A percentile compares a stretch with the other conserved stretches of the same genome.
phyloP scores from a whole-genome alignment of 1,140 invertebrate genomes.

The Ceratosolen fusciceps region DNA sequence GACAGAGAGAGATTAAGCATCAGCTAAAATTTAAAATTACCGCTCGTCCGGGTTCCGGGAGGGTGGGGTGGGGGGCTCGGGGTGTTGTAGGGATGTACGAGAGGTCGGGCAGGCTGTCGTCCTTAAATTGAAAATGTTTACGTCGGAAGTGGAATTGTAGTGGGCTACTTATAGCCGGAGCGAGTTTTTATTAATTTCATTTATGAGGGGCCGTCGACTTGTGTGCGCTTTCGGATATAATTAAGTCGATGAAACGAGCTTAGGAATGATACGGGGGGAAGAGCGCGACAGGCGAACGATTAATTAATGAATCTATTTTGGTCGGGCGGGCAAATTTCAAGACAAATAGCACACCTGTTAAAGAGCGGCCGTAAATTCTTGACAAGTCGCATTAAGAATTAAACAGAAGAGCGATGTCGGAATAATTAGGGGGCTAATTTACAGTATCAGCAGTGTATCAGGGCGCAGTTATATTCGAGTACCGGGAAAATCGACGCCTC shows the following conservation, averaged over 20 bases:
- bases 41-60: no score
- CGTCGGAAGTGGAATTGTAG: not conserved
- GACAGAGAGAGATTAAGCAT: no score
- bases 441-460: not conserved
- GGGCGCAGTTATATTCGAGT: conserved; percentile 1
- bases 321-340: not conserved
- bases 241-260: not conserved
- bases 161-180: no score
- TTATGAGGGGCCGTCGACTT: no score
- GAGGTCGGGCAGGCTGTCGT: no score
- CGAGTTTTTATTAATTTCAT: no score
- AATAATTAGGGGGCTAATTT: conserved; percentile 34
- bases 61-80: no score
- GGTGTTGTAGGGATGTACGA: no score
- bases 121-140: not conserved
- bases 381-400: conserved; percentile 10
- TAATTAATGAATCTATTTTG: not conserved
- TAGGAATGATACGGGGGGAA: not conserved
- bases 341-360: not conserved
- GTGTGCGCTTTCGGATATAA: no score
- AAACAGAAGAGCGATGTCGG: conserved; percentile 6
- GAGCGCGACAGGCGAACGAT: not conserved
- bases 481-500: conserved; percentile 29
- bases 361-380: not conserved
- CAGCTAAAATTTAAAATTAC: no score